Base-by-base conservation (phyloP, 2,888 invertebrate genomes). In the Eupithecia subfuscata region DNA sequence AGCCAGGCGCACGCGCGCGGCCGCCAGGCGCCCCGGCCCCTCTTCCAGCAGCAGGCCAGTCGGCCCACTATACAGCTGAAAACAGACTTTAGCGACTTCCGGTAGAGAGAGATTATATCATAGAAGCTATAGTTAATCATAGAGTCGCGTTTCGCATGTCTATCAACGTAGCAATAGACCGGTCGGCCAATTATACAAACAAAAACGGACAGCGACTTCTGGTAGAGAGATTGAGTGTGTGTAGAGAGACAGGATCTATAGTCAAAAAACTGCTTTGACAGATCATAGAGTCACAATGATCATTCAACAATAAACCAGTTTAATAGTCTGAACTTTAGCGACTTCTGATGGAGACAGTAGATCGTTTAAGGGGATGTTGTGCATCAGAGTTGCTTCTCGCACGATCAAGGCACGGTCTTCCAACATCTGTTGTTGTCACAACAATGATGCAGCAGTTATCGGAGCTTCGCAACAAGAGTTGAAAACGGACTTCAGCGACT, bases 81-180 rank as follows among this genome's bases (percentile, higher is more conserved):
- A 95, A 99, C 98, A 3, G 98, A 99, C 93, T 99, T 99, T 90
- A 98, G 98, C 86, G 98, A 98, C 93, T 99, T 98, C 87, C 96
- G 97, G 86, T 97, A 96, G 93, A 22, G 2, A 22, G 2, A 22
- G 52, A 56, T 7, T 8, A 22, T 0, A 1, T 52, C 18, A 52
- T 6, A n/a, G 0, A 52, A 52, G 9, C n/a, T 52, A n/a, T 9
- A n/a, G n/a, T 56, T 9, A 3, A 11, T 56, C 11, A 56, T 11
- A 22, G n/a, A n/a, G 48, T 48, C 18, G 7, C 18, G 7, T 48
- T 6, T 52, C n/a, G 52, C 52, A 9, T n/a, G n/a, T 52, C n/a
- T 2, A 52, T 52, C 11, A 52, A 52, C 9, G 52, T n/a, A n/a
- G n/a, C n/a, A 52, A 52, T 22, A 52, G 22, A 56, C 56, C 12